These are phyloP conservation scores for Caranx ignobilis DNA, from an alignment of 2,113 vertebrate species.

Conservation along the genomic window DNA sequence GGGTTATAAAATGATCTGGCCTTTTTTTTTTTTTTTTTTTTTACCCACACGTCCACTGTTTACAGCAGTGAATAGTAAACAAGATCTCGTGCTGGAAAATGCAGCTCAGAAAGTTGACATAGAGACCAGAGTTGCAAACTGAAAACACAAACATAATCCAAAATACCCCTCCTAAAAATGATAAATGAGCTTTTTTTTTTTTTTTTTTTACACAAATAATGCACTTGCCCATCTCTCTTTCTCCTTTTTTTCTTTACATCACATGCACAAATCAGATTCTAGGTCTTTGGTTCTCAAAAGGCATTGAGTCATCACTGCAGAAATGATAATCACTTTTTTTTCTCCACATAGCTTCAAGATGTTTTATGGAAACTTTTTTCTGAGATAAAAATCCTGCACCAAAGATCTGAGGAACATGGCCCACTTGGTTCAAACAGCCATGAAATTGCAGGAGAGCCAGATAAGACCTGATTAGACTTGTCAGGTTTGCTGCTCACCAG, in stretches of 20 bases:
- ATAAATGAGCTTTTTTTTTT: too few species aligned
- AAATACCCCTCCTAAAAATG: too few species aligned
- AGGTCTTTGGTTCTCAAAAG: background rate
- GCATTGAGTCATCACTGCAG: constrained; percentile 18
- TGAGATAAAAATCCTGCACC: constrained; percentile 70
- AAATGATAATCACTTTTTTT: constrained; percentile 25
- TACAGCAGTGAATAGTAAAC: background rate
- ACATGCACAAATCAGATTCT: too few species aligned
- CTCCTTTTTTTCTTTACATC: too few species aligned
- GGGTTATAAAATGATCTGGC: too few species aligned
- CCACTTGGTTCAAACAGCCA: constrained; percentile 87
- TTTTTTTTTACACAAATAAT: too few species aligned
- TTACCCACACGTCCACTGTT: background rate
- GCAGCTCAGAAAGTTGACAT: background rate
- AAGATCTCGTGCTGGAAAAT: background rate
- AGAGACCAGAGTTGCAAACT: too few species aligned
- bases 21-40: background rate
- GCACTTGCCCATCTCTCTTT: too few species aligned
- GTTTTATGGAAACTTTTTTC: constrained; percentile 69
- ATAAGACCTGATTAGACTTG: constrained; percentile 85
- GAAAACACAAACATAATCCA: too few species aligned
- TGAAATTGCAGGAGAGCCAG: constrained; percentile 82
- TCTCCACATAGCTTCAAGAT: constrained; percentile 35
- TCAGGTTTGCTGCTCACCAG: constrained; percentile 63
- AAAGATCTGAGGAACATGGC: constrained; percentile 79